Evolutionary conservation across 2,113 vertebrate genomes (phyloP), one percentile per base, ranked within the genome.

Genomic region (Bombycilla garrulus): DNA sequence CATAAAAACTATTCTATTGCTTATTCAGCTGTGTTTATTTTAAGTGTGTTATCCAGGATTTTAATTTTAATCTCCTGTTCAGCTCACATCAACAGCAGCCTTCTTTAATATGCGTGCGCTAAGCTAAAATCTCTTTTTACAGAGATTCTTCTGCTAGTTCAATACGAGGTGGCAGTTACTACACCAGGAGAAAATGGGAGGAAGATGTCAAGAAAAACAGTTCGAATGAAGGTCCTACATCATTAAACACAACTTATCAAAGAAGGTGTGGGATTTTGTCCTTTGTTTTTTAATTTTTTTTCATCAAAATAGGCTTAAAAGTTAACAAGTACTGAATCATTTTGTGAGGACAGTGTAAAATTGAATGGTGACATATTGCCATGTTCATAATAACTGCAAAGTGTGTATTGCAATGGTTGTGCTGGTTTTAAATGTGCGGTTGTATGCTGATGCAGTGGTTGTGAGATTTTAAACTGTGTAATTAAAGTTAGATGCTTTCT

Each of bases 131-230:
- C 20, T 92, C 93, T 73, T 98, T 98, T 97, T 65, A 65, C 97
- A 99, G 99, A 98, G 99, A 99, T 93, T 99, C 97, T 0, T 98
- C 99, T 94, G 97, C 98, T 94, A 98, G 98, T 95, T 98, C 99
- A 97, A 98, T 99, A 96, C 98, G 99, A 92, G 98, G 99, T 90
- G 99, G 99, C 74, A 98, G 99, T 96, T 99, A 99, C 35, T 99
- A 99, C 81, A 99, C 99, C 81, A 98, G 99, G 97, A 98, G 99
- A 97, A 99, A 99, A 98, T 99, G 99, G 99, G 99, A 99, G 11
- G 99, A 99, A 64, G 99, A 99, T 95, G 95, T 98, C 94, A 99
- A 99, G 98, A 99, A 99, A 97, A 99, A 99, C 97, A 99, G 98
- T 95, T 98, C 98, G 95, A 98, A 99, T 97, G 98, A 98, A 98